Evolutionary conservation across 2,888 invertebrate species (phyloP).

Genomic region (Physocephala rufipes): DNA sequence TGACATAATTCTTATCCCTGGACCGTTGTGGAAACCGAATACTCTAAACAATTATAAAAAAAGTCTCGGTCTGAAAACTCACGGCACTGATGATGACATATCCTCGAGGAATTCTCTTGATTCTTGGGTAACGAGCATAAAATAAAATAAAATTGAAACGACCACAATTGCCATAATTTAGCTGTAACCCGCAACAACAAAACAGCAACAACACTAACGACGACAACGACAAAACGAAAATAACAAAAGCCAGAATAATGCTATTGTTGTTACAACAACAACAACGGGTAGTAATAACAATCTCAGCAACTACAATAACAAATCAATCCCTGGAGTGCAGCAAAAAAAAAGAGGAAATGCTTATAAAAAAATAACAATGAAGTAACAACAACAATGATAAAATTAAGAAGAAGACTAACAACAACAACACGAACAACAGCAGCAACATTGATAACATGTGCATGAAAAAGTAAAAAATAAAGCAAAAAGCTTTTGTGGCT

Average conservation of each 20-base stretch:
- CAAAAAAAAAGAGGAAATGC: constrained; percentile 9
- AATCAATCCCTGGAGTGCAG: constrained; percentile 27
- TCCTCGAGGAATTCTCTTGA: too few relatives aligned
- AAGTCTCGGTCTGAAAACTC: too few relatives aligned
- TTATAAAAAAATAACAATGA: not conserved
- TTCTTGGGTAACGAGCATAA: not conserved
- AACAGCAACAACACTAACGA: not conserved
- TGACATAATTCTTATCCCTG: too few relatives aligned
- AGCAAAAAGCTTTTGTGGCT: constrained; percentile 37
- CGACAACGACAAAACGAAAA: not conserved
- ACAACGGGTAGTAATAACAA: not conserved
- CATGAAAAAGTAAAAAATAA: not conserved
- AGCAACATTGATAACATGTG: constrained; percentile 1
- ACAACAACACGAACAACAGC: not conserved
- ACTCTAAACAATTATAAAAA: too few relatives aligned
- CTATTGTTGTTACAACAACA: not conserved
- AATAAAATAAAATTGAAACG: not conserved
- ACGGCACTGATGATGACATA: too few relatives aligned
- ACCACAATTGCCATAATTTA: constrained; percentile 27
- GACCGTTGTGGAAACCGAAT: too few relatives aligned
- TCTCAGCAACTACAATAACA: constrained; percentile 12
- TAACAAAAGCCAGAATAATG: not conserved
- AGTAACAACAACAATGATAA: not conserved
- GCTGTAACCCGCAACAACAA: constrained; percentile 6
- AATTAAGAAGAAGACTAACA: constrained; percentile 13